A percentile compares a stretch with the other conserved stretches of the same genome.
Conservation (phyloP, 2,113 vertebrate genomes). For the Isurus oxyrinchus region DNA sequence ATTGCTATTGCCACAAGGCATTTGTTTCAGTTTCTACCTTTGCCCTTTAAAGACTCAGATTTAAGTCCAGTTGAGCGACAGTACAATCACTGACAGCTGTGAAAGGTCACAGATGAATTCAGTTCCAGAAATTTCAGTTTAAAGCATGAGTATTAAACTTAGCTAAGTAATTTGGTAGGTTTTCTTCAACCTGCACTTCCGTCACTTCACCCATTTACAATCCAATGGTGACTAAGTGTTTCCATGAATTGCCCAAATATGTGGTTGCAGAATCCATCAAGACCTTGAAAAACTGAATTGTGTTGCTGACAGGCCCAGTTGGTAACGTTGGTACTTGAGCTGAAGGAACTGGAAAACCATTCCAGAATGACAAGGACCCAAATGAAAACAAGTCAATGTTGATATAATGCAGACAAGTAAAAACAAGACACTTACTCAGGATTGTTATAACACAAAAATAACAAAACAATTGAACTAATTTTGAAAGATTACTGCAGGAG, state of each 20-base stretch:
- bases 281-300: neutral
- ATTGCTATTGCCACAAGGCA: neutral
- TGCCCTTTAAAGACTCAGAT: slow-evolving; percentile 3
- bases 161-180: neutral
- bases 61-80: neutral
- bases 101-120: neutral
- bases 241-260: neutral
- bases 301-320: neutral
- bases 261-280: neutral
- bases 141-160: neutral
- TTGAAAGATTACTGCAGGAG: neutral
- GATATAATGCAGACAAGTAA: neutral
- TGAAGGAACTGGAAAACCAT: neutral
- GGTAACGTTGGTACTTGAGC: neutral
- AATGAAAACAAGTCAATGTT: neutral
- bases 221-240: neutral
- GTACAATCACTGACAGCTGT: neutral
- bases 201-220: neutral
- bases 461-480: no score
- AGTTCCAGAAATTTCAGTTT: neutral
- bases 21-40: neutral
- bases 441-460: neutral
- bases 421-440: neutral
- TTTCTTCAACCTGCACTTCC: neutral
- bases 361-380: neutral